Evolutionary conservation across 1,140 invertebrate genomes (phyloP).

Genomic region (Drosophila prosaltans): DNA sequence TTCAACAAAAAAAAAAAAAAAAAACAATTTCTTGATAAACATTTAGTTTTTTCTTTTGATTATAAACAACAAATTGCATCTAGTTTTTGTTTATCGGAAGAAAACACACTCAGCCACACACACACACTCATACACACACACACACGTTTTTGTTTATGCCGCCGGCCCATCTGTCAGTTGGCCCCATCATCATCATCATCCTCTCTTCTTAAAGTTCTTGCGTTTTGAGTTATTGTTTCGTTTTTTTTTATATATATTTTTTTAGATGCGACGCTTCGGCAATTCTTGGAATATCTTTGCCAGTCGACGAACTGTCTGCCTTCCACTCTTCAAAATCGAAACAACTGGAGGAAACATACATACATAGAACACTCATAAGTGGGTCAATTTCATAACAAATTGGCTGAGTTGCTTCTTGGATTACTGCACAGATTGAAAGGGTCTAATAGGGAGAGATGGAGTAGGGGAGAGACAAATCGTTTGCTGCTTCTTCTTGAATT

Average conservation of each 20-base stretch:
- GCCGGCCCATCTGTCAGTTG: slow-evolving; percentile 72
- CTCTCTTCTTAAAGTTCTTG: slow-evolving; percentile 52
- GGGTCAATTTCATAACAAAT: slow-evolving; percentile 50
- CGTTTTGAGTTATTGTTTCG: slow-evolving; percentile 63
- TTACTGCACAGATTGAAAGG: slow-evolving; percentile 9
- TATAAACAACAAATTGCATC: slow-evolving; percentile 47
- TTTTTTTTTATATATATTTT: slow-evolving; percentile 35
- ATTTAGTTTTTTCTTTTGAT: slow-evolving; percentile 49
- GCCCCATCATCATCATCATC: slow-evolving; percentile 51
- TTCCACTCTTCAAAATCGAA: slow-evolving; percentile 41
- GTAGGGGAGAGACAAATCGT: no score
- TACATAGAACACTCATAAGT: slow-evolving; percentile 21
- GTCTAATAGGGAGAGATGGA: neutral
- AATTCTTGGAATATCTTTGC: slow-evolving; percentile 65
- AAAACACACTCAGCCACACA: neutral
- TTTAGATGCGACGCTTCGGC: slow-evolving; percentile 47
- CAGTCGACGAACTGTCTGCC: slow-evolving; percentile 65
- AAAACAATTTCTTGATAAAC: slow-evolving; percentile 21
- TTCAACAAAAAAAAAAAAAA: neutral
- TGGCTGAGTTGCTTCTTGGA: slow-evolving; percentile 9
- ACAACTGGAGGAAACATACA: neutral
- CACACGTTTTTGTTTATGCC: slow-evolving; percentile 60
- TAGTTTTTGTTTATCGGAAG: slow-evolving; percentile 19
- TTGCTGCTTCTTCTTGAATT: no score
- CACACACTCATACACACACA: neutral